phyloP scores from a whole-genome alignment of 2,797 vertebrate genomes.

The Telmatherina bonti region DNA sequence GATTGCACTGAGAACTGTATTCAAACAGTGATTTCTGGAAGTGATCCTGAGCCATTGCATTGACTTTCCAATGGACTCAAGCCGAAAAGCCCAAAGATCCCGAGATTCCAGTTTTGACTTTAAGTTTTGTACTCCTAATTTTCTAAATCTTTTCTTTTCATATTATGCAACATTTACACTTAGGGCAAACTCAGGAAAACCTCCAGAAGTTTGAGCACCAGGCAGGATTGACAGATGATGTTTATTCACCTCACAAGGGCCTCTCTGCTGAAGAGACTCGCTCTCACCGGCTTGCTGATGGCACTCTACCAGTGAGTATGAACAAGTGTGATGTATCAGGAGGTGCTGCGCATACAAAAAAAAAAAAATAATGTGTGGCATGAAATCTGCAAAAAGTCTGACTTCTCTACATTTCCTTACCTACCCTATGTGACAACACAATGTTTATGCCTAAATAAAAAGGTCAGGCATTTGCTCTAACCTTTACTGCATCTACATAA shows the following conservation, averaged over 20 bases:
- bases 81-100: too few relatives aligned
- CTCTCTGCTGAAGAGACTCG: constrained; percentile 92
- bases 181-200: constrained; percentile 94
- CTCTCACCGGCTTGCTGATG: constrained; percentile 89
- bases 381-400: not conserved
- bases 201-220: constrained; percentile 94
- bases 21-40: too few relatives aligned
- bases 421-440: not conserved
- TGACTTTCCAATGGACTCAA: too few relatives aligned
- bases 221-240: constrained; percentile 91
- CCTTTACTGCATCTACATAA: not conserved
- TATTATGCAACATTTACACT: constrained; percentile 51
- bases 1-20: too few relatives aligned
- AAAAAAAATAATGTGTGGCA: not conserved
- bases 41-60: too few relatives aligned
- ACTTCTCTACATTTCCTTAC: not conserved
- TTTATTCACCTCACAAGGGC: constrained; percentile 94
- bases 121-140: too few relatives aligned
- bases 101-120: too few relatives aligned
- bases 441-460: not conserved
- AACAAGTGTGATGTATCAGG: constrained; percentile 1
- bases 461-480: not conserved
- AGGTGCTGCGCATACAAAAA: not conserved
- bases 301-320: constrained; percentile 88
- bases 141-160: too few relatives aligned